Evolutionary conservation across 2,888 invertebrate species (phyloP).

Genomic region (Eilema depressum): DNA sequence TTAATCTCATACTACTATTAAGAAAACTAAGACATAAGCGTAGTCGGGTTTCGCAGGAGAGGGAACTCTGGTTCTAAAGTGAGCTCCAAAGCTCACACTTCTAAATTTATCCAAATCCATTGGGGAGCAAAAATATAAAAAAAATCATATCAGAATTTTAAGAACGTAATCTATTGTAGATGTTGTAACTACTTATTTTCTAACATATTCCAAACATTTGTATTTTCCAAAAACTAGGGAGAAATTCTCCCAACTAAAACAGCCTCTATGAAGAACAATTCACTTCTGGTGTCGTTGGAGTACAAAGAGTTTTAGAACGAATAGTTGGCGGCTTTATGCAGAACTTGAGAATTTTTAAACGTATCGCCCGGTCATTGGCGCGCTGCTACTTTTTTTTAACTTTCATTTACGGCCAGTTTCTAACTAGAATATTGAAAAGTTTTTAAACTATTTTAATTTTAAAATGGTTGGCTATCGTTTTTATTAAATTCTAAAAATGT

Average conservation of each 20-base stretch:
- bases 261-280: neutral
- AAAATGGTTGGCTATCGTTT: neutral
- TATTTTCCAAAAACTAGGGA: too few species aligned
- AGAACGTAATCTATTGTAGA: too few species aligned
- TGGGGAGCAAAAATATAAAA: too few species aligned
- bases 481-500: neutral
- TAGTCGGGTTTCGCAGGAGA: too few species aligned
- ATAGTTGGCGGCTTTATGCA: neutral
- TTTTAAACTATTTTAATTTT: slow-evolving; percentile 10
- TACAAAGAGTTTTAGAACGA: slow-evolving; percentile 11
- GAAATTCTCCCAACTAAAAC: slow-evolving; percentile 5
- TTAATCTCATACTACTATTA: too few species aligned
- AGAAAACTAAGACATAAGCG: too few species aligned
- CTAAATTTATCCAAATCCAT: too few species aligned
- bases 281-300: neutral
- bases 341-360: neutral
- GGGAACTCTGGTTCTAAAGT: too few species aligned
- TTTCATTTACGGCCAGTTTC: slow-evolving; percentile 4
- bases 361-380: slow-evolving; percentile 6
- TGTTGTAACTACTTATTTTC: too few species aligned
- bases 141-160: too few species aligned
- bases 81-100: too few species aligned
- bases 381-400: slow-evolving; percentile 1
- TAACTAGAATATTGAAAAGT: slow-evolving; percentile 6
- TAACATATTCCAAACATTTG: too few species aligned